A percentile compares a stretch with the other conserved stretches of the same genome.
Evolutionary conservation across 2,888 invertebrate genomes (phyloP).

Genomic region (Dryadula phaetusa): DNA sequence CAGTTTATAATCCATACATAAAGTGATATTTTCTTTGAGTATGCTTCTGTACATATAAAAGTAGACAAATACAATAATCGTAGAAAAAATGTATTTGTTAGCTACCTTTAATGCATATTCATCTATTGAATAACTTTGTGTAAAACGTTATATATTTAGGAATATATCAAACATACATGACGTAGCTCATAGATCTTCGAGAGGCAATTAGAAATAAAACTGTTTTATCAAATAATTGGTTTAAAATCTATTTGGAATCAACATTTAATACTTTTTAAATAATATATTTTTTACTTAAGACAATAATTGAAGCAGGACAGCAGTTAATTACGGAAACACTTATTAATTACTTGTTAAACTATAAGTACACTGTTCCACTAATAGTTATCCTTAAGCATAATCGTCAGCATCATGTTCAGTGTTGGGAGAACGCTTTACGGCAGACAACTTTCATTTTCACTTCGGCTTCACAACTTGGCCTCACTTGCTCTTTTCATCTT

Average conservation of each 20-base stretch:
- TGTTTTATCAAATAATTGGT: slow-evolving; percentile 27
- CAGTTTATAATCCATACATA: slow-evolving; percentile 69
- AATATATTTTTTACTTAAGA: slow-evolving; percentile 27
- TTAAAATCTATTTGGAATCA: slow-evolving; percentile 27
- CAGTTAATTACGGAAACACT: slow-evolving; percentile 30
- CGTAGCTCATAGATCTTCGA: slow-evolving; percentile 40
- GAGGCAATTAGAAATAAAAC: slow-evolving; percentile 32
- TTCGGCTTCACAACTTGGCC: slow-evolving; percentile 67
- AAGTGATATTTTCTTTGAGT: slow-evolving; percentile 75
- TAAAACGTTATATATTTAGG: slow-evolving; percentile 36
- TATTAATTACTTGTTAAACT: slow-evolving; percentile 23
- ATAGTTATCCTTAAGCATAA: slow-evolving; percentile 7
- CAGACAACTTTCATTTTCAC: slow-evolving; percentile 68
- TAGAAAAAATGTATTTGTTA: slow-evolving; percentile 58
- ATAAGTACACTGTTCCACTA: slow-evolving; percentile 35
- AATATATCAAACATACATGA: slow-evolving; percentile 33
- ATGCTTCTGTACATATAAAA: slow-evolving; percentile 76
- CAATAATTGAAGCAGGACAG: slow-evolving; percentile 31
- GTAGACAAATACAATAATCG: slow-evolving; percentile 69
- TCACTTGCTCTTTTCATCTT: slow-evolving; percentile 63
- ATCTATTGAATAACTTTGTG: slow-evolving; percentile 37
- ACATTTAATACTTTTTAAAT: slow-evolving; percentile 23
- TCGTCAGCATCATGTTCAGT: slow-evolving; percentile 29
- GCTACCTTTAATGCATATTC: slow-evolving; percentile 43
- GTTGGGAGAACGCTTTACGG: slow-evolving; percentile 59